Evolutionary conservation across 1,140 invertebrate genomes (phyloP), one percentile per base, ranked within the genome.

Genomic region (Micrasema longulum): DNA sequence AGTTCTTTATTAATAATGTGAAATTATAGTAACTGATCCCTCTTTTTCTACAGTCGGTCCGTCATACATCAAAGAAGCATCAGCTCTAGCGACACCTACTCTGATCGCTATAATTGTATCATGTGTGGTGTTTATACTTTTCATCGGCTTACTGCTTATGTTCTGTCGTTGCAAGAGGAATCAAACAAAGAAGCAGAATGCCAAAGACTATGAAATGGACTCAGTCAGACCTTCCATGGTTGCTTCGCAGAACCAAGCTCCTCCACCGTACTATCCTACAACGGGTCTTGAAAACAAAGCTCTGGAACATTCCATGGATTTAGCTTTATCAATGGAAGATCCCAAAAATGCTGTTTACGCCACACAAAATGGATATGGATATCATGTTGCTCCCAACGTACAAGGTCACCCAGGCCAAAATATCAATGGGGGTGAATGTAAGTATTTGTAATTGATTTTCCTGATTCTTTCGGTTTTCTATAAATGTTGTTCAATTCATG

Each of bases 231-330:
- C 93, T 1, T 92, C 92, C 53, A 91, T 94, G 79, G 91, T 94
- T 2, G 88, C 90, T 23, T 90, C 92, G 70, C 92, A 93, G 80
- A 92, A 91, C 72, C 91, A 93, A 81, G 91, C 91, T 7, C 92
- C 92, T 43, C 94, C 94, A 1, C 94, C 95, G 10, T 95, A 95
- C 76, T 94, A 93, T 76, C 90, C 91, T 12, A 89, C 91, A 20
- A 89, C 90, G n/a, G 92, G 92, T 4, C 90, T 96, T 82, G 94
- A 96, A 82, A 96, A 96, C 81, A 96, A 96, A 83, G 94, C 93
- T 26, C 83, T 96, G 9, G 94, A 97, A 81, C 91, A 94, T 79
- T 93, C 92, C 12, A 88, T 95, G 87, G 93, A 95, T 78, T 84
- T 94, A 68, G 93, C 91, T 0, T 76, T 93, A 20, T 89, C 92